Evolutionary conservation across 2,113 vertebrate genomes (phyloP).

Genomic region (Cathartes aura): DNA sequence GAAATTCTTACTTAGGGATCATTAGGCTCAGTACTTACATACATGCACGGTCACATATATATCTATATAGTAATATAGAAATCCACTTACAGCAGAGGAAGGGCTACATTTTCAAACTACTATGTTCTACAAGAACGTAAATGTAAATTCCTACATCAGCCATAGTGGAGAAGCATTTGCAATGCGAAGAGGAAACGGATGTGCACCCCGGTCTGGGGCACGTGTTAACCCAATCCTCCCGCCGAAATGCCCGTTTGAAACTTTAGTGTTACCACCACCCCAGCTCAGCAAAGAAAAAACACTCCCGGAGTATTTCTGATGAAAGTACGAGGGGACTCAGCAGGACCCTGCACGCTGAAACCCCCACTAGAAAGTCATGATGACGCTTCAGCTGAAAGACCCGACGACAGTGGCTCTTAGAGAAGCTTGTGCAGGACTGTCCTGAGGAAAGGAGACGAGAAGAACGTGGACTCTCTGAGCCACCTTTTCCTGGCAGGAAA

Average conservation of each 20-base stretch:
- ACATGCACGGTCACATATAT: rapidly evolving
- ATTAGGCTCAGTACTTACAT: background rate
- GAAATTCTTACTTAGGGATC: background rate
- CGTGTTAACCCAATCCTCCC: background rate
- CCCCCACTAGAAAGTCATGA: background rate
- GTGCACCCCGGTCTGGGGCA: background rate
- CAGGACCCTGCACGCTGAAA: background rate
- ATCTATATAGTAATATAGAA: background rate
- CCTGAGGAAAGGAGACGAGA: background rate
- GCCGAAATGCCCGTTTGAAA: rapidly evolving
- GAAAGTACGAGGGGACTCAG: background rate
- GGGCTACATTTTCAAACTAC: background rate
- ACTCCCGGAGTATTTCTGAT: background rate
- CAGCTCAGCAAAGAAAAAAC: background rate
- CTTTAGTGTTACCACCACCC: background rate
- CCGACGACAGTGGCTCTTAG: background rate
- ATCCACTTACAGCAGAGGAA: background rate
- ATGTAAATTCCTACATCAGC: background rate
- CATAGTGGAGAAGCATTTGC: too few relatives aligned
- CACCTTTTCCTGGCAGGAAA: background rate
- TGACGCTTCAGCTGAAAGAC: background rate
- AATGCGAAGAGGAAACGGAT: rapidly evolving
- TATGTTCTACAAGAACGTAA: background rate
- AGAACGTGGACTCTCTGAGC: background rate
- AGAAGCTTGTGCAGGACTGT: background rate